Conservation (phyloP, 2,113 vertebrate genomes). For the zebrafish (Danio rerio) region DNA sequence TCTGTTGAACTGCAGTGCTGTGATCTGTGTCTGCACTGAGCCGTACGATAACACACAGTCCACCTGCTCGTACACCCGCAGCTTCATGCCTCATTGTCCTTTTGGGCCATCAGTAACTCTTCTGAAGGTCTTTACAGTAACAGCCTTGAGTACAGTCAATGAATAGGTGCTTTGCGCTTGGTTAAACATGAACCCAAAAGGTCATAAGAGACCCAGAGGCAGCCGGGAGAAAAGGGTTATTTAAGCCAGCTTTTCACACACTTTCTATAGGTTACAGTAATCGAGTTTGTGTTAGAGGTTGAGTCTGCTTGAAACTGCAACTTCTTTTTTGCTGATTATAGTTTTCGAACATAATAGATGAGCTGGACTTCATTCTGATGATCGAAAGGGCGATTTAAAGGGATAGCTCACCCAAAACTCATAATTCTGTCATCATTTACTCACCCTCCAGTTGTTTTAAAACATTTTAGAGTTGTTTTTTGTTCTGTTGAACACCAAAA, state of each 20-base stretch:
- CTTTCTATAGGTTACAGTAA: background rate
- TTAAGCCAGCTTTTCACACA: slow-evolving; percentile 16
- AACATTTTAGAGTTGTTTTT: too few species aligned
- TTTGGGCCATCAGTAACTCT: slow-evolving; percentile 26
- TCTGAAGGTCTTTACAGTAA: slow-evolving; percentile 3
- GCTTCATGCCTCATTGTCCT: slow-evolving; percentile 28
- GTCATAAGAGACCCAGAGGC: background rate
- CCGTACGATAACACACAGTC: background rate
- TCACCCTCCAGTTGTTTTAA: too few species aligned
- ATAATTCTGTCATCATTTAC: too few species aligned
- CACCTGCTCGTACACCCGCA: background rate
- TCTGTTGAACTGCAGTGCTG: background rate
- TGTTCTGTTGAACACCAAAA: too few species aligned
- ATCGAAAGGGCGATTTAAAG: background rate
- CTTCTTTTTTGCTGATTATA: background rate
- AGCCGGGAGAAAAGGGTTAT: background rate
- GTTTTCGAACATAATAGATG: background rate
- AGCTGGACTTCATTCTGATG: background rate
- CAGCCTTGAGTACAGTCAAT: background rate
- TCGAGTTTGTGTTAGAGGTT: background rate
- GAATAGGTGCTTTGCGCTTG: background rate
- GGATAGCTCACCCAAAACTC: background rate
- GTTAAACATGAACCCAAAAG: slow-evolving; percentile 14
- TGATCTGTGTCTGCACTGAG: slow-evolving; percentile 19
- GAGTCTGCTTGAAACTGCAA: background rate